Percentiles rank a stretch among this genome's conserved stretches.
phyloP scores from a whole-genome alignment of 2,113 vertebrate species.

The Prinia subflava region DNA sequence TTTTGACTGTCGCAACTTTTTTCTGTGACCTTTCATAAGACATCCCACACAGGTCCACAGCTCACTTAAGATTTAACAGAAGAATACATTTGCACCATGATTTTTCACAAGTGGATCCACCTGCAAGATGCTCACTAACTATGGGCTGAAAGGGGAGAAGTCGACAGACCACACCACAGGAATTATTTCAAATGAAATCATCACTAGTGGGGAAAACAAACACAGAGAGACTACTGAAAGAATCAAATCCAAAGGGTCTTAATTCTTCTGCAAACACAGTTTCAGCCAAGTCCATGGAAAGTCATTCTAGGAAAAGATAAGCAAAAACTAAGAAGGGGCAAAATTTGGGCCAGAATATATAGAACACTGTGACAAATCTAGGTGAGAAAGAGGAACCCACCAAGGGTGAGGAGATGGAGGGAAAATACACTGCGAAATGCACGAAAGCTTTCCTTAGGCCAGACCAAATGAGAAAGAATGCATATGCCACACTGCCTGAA shows the following conservation, averaged over 20 bases:
- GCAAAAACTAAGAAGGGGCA: background rate
- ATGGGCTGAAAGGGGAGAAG: background rate
- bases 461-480: constrained; percentile 46
- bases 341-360: background rate
- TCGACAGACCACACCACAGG: background rate
- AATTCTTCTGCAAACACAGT: background rate
- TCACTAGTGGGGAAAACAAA: background rate
- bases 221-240: background rate
- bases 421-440: background rate
- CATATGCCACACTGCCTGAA: constrained; percentile 37
- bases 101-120: background rate
- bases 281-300: background rate
- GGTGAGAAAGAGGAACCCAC: constrained; percentile 6
- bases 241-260: background rate
- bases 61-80: background rate
- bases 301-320: background rate
- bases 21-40: background rate
- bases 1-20: background rate
- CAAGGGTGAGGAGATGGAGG: background rate
- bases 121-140: background rate
- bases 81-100: background rate
- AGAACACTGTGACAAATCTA: background rate
- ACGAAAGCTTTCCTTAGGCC: constrained; percentile 12
- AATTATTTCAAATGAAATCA: background rate
- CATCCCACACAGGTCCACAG: background rate